Percentiles rank a stretch among this genome's conserved stretches.
Evolutionary conservation across 2,113 vertebrate species (phyloP).

Genomic region (Colistium nudipinnis): DNA sequence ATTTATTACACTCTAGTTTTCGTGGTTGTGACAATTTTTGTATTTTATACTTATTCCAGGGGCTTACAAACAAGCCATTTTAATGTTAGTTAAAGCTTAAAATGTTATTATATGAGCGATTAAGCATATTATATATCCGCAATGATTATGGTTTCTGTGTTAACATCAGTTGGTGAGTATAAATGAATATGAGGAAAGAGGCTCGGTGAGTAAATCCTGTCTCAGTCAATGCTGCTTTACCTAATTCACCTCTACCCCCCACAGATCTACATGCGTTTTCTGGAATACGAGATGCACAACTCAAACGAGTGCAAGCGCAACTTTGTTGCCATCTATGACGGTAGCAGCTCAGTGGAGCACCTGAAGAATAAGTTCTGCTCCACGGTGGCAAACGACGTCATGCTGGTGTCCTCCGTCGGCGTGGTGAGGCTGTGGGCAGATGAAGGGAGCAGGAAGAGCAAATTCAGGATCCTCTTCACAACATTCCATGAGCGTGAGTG

Average conservation of each 20-base stretch:
- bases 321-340: slow-evolving; percentile 96
- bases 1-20: no score
- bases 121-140: no score
- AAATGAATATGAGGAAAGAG: background rate
- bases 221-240: background rate
- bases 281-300: slow-evolving; percentile 99
- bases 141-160: background rate
- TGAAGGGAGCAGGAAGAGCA: slow-evolving; percentile 93
- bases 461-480: slow-evolving; percentile 97
- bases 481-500: slow-evolving; percentile 96
- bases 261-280: slow-evolving; percentile 95
- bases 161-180: no score
- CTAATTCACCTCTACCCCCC: slow-evolving; percentile 7
- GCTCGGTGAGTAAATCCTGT: background rate
- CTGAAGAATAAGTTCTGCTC: slow-evolving; percentile 98
- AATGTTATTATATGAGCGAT: no score
- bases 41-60: no score
- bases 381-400: slow-evolving; percentile 96
- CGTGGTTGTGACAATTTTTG: no score
- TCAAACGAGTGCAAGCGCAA: slow-evolving; percentile 98
- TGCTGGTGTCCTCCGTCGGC: slow-evolving; percentile 90
- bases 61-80: no score
- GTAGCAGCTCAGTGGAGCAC: slow-evolving; percentile 95
- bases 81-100: no score
- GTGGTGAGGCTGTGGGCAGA: slow-evolving; percentile 98